Conservation (phyloP, 2,888 invertebrate genomes). For the Synergus itoensis region DNA sequence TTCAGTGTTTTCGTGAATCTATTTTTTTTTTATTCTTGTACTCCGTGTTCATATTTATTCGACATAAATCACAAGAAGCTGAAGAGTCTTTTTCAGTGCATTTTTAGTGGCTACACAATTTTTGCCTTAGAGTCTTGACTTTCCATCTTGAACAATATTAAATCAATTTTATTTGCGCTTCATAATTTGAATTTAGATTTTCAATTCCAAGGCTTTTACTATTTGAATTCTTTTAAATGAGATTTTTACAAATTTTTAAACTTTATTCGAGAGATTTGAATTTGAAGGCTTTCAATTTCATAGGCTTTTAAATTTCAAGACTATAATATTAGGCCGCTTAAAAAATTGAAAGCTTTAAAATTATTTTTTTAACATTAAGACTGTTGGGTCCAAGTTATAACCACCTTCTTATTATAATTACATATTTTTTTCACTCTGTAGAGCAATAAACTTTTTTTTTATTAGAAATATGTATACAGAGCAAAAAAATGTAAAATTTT, state of each 20-base stretch:
- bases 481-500: no score
- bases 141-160: not conserved
- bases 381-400: no score
- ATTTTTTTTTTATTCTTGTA: constrained; percentile 2
- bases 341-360: not conserved
- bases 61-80: not conserved
- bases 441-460: no score
- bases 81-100: not conserved
- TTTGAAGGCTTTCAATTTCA: not conserved
- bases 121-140: not conserved
- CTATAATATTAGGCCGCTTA: not conserved
- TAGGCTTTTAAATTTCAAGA: not conserved
- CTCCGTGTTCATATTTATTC: constrained; percentile 2
- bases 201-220: not conserved
- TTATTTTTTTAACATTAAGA: no score
- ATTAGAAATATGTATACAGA: no score
- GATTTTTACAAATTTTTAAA: not conserved
- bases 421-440: no score
- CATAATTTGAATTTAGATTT: constrained; percentile 1
- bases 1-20: not conserved
- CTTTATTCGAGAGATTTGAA: not conserved
- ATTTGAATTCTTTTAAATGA: not conserved
- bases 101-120: not conserved
- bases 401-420: no score
- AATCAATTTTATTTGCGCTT: not conserved